Evolutionary conservation across 1,140 invertebrate genomes (phyloP).

Genomic region (Drosophila arawakana): DNA sequence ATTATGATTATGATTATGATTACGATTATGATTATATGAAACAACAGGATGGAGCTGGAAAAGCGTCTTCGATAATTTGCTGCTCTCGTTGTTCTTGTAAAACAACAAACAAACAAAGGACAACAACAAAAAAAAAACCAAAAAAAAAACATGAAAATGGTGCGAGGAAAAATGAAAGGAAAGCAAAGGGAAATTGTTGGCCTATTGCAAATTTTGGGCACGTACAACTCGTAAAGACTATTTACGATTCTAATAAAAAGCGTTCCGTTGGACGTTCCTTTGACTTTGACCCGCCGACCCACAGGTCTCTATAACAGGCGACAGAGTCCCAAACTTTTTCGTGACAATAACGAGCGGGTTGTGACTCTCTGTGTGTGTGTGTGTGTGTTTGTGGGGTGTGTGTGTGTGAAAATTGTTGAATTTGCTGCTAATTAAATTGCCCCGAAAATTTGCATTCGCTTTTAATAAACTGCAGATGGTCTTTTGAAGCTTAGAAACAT

Average conservation of each 20-base stretch:
- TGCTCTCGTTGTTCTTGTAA: not conserved
- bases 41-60: not conserved
- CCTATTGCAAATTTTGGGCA: conserved; percentile 81
- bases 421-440: conserved; percentile 82
- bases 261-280: conserved; percentile 66
- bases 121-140: not conserved
- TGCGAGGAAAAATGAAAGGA: not conserved
- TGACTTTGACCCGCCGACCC: conserved; percentile 34
- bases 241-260: conserved; percentile 83
- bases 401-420: conserved; percentile 74
- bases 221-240: conserved; percentile 82
- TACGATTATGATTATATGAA: conserved; percentile 63
- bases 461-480: conserved; percentile 68
- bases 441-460: conserved; percentile 71
- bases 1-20: conserved; percentile 69
- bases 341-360: conserved; percentile 41
- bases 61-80: conserved; percentile 69
- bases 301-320: not conserved
- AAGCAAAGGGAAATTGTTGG: conserved; percentile 55
- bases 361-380: not conserved
- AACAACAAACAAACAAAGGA: not conserved
- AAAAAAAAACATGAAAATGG: no score
- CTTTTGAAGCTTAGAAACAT: not conserved
- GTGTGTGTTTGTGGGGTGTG: conserved; percentile 11
- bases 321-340: conserved; percentile 20